Percentiles rank a stretch among this genome's conserved stretches.
These are phyloP conservation scores for Cheilosia vulpina DNA, from an alignment of 2,888 invertebrate genomes.

Conservation along the genomic window DNA sequence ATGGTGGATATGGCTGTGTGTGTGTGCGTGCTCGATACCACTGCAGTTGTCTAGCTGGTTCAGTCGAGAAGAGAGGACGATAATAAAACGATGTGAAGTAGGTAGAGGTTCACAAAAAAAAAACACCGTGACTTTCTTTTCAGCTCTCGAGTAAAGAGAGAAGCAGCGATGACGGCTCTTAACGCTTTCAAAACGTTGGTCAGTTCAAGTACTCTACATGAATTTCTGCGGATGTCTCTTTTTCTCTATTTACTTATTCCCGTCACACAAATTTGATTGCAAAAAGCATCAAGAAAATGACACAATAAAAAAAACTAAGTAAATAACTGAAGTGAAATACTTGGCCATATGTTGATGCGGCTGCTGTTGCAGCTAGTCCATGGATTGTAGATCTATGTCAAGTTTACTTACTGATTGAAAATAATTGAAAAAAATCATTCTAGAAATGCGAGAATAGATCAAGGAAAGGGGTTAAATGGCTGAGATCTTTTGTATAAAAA, in stretches of 20 bases:
- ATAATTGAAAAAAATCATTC: conserved; percentile 31
- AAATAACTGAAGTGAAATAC: conserved; percentile 38
- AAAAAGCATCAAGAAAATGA: conserved; percentile 4
- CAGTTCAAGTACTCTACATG: conserved; percentile 12
- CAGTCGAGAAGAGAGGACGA: conserved; percentile 3
- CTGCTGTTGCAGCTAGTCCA: conserved; percentile 8
- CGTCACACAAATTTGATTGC: conserved; percentile 27
- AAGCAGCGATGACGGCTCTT: conserved; percentile 20
- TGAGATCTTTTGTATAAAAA: background rate
- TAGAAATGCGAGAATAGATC: background rate
- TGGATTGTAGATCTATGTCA: conserved; percentile 58
- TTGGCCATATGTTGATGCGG: conserved; percentile 23
- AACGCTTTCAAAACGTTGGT: conserved; percentile 43
- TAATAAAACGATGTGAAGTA: conserved; percentile 50
- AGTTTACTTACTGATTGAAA: conserved; percentile 58
- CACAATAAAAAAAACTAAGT: conserved; percentile 3
- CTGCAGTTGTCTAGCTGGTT: conserved; percentile 24
- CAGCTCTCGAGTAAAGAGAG: conserved; percentile 8
- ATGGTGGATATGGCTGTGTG: background rate
- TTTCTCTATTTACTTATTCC: conserved; percentile 63
- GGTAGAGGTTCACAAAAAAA: conserved; percentile 16
- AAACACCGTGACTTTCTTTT: conserved; percentile 64
- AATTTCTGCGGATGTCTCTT: conserved; percentile 9
- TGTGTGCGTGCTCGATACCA: conserved; percentile 8
- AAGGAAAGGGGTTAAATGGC: background rate